Conservation (phyloP, 2,113 vertebrate genomes). For the Thalassoma bifasciatum region DNA sequence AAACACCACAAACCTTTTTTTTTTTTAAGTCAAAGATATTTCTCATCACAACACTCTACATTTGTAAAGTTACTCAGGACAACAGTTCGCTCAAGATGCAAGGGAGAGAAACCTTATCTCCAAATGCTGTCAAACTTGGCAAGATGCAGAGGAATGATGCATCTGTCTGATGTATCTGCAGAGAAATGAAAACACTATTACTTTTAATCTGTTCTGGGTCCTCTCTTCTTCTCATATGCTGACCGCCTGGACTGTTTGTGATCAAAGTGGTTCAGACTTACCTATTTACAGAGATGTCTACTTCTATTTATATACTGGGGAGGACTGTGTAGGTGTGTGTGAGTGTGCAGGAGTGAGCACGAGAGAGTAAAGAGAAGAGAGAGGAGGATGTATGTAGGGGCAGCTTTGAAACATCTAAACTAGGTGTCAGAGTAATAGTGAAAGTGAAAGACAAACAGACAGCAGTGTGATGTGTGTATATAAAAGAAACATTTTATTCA, state of each 20-base stretch:
- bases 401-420: neutral
- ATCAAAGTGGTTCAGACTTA: conserved; percentile 46
- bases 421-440: neutral
- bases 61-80: conserved; percentile 63
- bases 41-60: conserved; percentile 73
- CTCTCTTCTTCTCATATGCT: conserved; percentile 33
- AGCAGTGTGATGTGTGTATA: conserved; percentile 24
- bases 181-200: conserved; percentile 84
- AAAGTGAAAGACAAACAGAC: conserved; percentile 44
- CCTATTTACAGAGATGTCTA: conserved; percentile 41
- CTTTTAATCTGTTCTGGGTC: conserved; percentile 49
- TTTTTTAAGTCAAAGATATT: conserved; percentile 15
- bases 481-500: conserved; percentile 65
- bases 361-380: conserved; percentile 16
- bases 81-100: conserved; percentile 77
- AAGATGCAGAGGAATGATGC: conserved; percentile 82
- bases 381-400: conserved; percentile 1
- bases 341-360: neutral
- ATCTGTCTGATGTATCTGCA: conserved; percentile 85
- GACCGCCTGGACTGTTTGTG: conserved; percentile 45
- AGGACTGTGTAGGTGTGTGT: neutral
- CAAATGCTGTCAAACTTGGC: conserved; percentile 81
- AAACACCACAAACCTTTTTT: conserved; percentile 66
- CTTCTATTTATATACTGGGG: conserved; percentile 32
- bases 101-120: conserved; percentile 74